Base-by-base conservation (phyloP, 2,888 invertebrate species). In the Erebia ligea region DNA sequence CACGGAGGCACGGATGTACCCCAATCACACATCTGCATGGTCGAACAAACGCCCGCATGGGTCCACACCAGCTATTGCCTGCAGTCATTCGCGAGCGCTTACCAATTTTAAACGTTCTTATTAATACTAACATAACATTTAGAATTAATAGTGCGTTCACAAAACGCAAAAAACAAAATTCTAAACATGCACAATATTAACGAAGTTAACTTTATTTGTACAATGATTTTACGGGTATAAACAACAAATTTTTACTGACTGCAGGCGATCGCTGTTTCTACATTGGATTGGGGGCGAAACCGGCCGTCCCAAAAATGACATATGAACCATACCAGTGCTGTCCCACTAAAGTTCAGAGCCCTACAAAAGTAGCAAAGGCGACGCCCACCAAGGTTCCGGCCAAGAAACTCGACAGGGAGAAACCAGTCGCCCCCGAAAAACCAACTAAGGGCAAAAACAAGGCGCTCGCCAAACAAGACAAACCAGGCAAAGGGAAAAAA, bases 211-310 rank as follows among this genome's bases (percentile, higher is more conserved):
- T 88, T 83, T 86, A 81, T 86, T 86, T 78, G 84, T 80, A 81
- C 84, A 84, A 81, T 84, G 84, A 84, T 88, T 79, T 84, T 89
- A 86, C 90, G 89, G 91, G 91, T 91, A 92, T 94, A 95, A 95
- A 96, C 84, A 85, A 95, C 95, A 95, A 95, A 95, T 97, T 96
- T 97, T 97, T 97, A 96, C 96, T 96, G 96, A 95, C 95, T 96
- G 97, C 97, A 98, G 98, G 97, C 96, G 97, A 97, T 96, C 97
- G 97, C 96, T 98, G 98, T 96, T 97, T 98, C 97, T 97, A 97
- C 97, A 97, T 98, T 95, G 98, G 97, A 95, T 96, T 98, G 96
- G 97, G 97, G 94, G 97, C 97, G 94, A 96, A 96, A 94, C 95
- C 94, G 92, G 95, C 95, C 87, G 94, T 95, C 91, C 95, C 96